Evolutionary conservation across 2,888 invertebrate species (phyloP).

Genomic region (Calephelis perditalis): DNA sequence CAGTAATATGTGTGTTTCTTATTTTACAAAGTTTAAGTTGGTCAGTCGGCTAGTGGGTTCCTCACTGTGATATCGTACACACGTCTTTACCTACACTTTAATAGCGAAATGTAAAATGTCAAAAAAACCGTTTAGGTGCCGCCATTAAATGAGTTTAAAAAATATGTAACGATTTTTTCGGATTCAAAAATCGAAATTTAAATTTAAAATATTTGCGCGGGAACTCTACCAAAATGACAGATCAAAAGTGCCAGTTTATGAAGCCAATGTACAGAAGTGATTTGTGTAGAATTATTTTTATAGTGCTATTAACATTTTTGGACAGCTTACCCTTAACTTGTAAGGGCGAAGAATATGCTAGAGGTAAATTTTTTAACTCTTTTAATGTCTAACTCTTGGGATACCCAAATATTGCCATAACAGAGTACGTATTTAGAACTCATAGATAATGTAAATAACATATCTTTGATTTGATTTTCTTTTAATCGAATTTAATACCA

Average conservation of each 20-base stretch:
- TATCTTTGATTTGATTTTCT: too few species aligned
- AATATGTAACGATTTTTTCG: conserved; percentile 44
- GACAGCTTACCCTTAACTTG: conserved; percentile 51
- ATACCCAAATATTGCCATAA: too few species aligned
- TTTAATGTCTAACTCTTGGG: too few species aligned
- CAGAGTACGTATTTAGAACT: too few species aligned
- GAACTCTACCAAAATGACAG: conserved; percentile 64
- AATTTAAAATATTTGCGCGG: conserved; percentile 42
- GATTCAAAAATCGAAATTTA: conserved; percentile 32
- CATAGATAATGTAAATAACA: too few species aligned
- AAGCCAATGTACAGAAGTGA: conserved; percentile 45
- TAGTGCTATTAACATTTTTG: conserved; percentile 57
- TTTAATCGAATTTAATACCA: too few species aligned
- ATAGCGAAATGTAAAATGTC: conserved; percentile 47
- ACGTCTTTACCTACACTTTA: conserved; percentile 40
- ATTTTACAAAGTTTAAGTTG: conserved; percentile 73
- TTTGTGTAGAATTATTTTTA: conserved; percentile 56
- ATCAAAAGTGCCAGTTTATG: conserved; percentile 58
- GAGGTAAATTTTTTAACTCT: conserved; percentile 43
- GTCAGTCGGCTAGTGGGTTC: conserved; percentile 76
- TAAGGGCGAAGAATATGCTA: conserved; percentile 47
- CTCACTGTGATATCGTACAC: conserved; percentile 42
- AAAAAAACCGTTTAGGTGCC: conserved; percentile 49
- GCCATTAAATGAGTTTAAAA: conserved; percentile 31
- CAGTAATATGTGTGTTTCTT: conserved; percentile 74